Evolutionary conservation across 1,140 invertebrate species (phyloP), one percentile per base, ranked within the genome.

Genomic region (Trachelipus rathkii): DNA sequence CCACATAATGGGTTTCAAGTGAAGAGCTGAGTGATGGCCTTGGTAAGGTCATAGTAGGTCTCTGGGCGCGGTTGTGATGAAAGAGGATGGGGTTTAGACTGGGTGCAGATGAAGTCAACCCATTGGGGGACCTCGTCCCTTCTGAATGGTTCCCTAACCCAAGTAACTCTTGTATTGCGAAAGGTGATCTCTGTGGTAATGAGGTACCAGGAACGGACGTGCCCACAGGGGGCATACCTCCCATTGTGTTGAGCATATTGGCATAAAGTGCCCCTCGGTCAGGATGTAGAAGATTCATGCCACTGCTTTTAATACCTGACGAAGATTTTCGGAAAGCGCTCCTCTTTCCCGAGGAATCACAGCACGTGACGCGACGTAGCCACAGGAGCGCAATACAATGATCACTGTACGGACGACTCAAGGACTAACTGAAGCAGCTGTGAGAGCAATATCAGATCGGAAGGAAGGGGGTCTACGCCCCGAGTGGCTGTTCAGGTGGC

Each of bases 91-190:
- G 67, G 73, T 21, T n/a, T 68, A 74, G 50, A n/a, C 21, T 53
- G 21, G 50, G 19, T 15, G 24, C 44, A 11, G 66, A 60, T 5
- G 71, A 23, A 0, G 53, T 70, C 11, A 76, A 46, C 21, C 67
- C 66, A 1, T 77, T 60, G 13, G 77, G 72, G 50, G 77, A 79
- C 72, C 68, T 45, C 24, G 78, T 33, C 68, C 72, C 53, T 74
- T 75, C 70, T 44, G 73, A 74, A 43, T 78, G 79, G 11, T 77
- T 78, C 68, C 91, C 90, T 50, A 95, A 85, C 0, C 93, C 93
- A 82, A 95, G 87, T 81, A 95, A 88, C 87, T 96, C 93, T 85
- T 96, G 93, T 83, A 95, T 95, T 80, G 92, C 94, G 86, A 95
- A 96, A 19, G 93, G 93, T 79, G 92, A 94, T 81, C 93, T 88